Evolutionary conservation across 2,797 vertebrate species (phyloP).

Genomic region (Hippopotamyrus pictus): DNA sequence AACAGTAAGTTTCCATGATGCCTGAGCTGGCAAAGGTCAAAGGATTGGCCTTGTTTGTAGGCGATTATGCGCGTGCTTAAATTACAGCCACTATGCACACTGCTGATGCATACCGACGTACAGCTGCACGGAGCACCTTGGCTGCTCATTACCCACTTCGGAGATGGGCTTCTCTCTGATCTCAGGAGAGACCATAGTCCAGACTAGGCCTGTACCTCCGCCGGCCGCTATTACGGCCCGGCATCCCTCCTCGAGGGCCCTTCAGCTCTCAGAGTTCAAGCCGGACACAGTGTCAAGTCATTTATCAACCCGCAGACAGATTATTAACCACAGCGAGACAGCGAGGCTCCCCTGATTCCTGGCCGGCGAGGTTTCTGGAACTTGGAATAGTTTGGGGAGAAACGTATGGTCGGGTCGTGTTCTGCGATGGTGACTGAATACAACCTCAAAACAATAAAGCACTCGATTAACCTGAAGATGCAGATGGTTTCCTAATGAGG

Average conservation of each 20-base stretch:
- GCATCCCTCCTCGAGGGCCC: background rate
- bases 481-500: background rate
- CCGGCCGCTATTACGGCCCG: background rate
- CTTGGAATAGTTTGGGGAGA: background rate
- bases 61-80: background rate
- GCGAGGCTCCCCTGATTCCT: background rate
- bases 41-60: background rate
- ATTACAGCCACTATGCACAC: background rate
- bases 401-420: background rate
- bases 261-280: background rate
- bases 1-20: background rate
- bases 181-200: constrained; percentile 9
- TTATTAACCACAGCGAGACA: constrained; percentile 21
- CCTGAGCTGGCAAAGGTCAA: background rate
- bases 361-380: background rate
- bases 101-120: background rate
- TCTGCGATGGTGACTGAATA: background rate
- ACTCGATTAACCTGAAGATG: background rate
- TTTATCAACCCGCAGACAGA: background rate
- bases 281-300: background rate
- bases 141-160: constrained; percentile 4
- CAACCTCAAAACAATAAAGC: background rate
- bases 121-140: background rate
- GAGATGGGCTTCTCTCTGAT: background rate
- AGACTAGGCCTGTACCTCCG: background rate